Evolutionary conservation across 2,113 vertebrate genomes (phyloP), one percentile per base, ranked within the genome.

Genomic region (Campylorhamphus procurvoides): DNA sequence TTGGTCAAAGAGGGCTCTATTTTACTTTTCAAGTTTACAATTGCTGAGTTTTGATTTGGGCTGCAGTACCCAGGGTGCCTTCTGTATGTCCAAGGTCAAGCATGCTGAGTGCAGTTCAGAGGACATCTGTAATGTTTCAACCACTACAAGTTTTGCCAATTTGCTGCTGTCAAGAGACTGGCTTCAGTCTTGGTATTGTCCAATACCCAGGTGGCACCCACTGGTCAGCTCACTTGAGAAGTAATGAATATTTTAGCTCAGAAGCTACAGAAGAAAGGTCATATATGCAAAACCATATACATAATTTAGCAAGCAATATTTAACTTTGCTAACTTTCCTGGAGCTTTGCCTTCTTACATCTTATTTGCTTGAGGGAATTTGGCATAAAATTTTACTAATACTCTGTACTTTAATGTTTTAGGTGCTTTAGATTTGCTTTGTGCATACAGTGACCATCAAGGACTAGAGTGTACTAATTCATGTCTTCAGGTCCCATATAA

Each of bases 361-460:
- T 64, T 79, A 31, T n/a, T 64, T 28, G 2, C 9, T 60, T 58
- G 31, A 53, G 9, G 19, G 7, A 63, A 60, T 60, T 68, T 53
- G 31, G 19, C 8, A 52, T 29, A 75, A 40, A 39, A 24, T 3
- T 3, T 81, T 67, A n/a, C 31, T n/a, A 87, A 66, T 60, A 68
- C 0, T 1, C 4, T 25, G 12, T 25, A 23, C 5, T 56, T 81
- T 5, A 46, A 4, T 46, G 27, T 0, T 39, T 73, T 73, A 64
- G 6, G 4, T 76, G 5, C 18, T 91, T 86, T 62, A 77, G 22
- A 25, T 71, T 88, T 90, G 18, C 23, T 77, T 18, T 78, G 14
- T 39, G 27, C 4, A 25, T 14, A 42, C 7, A 76, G 24, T 62
- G 40, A 67, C 39, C 12, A 56, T 13, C 14, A n/a, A 40, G 53